Evolutionary conservation across 23 tunicate species (phyloP).

Genomic region (Phallusia fumigata): DNA sequence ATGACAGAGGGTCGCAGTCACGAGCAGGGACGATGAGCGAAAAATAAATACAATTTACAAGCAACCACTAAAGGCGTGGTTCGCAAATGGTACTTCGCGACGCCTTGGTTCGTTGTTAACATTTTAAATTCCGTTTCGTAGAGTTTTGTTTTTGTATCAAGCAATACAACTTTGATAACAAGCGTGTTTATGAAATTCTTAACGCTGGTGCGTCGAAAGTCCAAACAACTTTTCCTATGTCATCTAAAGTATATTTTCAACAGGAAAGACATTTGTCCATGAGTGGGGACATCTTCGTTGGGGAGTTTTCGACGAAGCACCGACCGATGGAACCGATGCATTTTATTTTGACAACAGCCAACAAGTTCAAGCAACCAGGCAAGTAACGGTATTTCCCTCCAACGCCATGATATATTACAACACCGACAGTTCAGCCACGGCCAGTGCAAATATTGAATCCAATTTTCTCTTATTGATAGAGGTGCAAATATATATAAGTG

Average conservation of each 20-base stretch:
- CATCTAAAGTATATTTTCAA: not conserved
- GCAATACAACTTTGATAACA: too few species aligned
- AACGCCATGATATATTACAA: not conserved
- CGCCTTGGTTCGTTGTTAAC: too few species aligned
- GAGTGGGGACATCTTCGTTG: slow-evolving; percentile 87
- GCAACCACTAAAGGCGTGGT: too few species aligned
- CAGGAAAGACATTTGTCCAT: slow-evolving; percentile 63
- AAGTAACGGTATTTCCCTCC: not conserved
- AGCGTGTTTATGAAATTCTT: too few species aligned
- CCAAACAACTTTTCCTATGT: too few species aligned
- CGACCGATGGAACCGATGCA: slow-evolving; percentile 44
- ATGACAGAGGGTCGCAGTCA: too few species aligned
- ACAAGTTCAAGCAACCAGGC: not conserved
- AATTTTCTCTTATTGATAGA: not conserved
- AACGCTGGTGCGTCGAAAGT: too few species aligned
- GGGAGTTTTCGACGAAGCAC: slow-evolving; percentile 81
- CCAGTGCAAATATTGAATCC: not conserved
- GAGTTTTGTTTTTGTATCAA: too few species aligned
- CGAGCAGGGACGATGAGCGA: too few species aligned
- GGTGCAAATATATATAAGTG: not conserved
- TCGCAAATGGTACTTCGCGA: too few species aligned
- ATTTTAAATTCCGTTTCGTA: too few species aligned
- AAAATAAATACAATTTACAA: too few species aligned
- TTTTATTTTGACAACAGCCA: slow-evolving; percentile 37
- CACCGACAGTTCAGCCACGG: not conserved